phyloP scores from a whole-genome alignment of 2,888 invertebrate genomes.

The Amphimallon solstitiale region DNA sequence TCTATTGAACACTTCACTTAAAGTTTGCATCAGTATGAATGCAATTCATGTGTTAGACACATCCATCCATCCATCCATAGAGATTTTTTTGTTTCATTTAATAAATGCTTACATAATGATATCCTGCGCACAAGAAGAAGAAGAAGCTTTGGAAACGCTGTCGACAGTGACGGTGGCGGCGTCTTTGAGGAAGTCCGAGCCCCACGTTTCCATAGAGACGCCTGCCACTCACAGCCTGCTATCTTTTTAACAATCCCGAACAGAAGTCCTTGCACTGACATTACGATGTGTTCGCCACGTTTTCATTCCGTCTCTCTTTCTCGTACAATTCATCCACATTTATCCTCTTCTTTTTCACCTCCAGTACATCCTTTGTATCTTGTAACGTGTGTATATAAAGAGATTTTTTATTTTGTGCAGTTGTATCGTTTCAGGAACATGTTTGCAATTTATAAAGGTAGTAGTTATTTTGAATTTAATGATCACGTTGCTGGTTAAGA shows the following conservation, averaged over 20 bases:
- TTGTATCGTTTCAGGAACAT: conserved; percentile 41
- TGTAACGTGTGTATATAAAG: conserved; percentile 19
- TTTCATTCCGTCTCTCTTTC: conserved; percentile 22
- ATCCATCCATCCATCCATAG: background rate
- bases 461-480: conserved; percentile 39
- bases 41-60: background rate
- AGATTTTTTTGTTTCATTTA: conserved; percentile 39
- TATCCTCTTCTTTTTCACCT: conserved; percentile 25
- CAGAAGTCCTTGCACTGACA: conserved; percentile 44
- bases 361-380: conserved; percentile 25
- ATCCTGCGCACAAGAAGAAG: conserved; percentile 50
- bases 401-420: conserved; percentile 36
- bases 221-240: conserved; percentile 51
- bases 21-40: background rate
- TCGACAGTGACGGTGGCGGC: conserved; percentile 38
- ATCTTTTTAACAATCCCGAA: conserved; percentile 48
- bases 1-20: too few relatives aligned
- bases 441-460: conserved; percentile 40
- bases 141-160: conserved; percentile 45
- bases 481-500: conserved; percentile 32
- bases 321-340: conserved; percentile 10
- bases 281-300: conserved; percentile 41
- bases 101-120: conserved; percentile 53
- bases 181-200: conserved; percentile 52
- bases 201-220: conserved; percentile 49